Percentiles rank a stretch among this genome's conserved stretches.
phyloP scores from a whole-genome alignment of 2,113 vertebrate genomes.

The Percopsis transmontana region DNA sequence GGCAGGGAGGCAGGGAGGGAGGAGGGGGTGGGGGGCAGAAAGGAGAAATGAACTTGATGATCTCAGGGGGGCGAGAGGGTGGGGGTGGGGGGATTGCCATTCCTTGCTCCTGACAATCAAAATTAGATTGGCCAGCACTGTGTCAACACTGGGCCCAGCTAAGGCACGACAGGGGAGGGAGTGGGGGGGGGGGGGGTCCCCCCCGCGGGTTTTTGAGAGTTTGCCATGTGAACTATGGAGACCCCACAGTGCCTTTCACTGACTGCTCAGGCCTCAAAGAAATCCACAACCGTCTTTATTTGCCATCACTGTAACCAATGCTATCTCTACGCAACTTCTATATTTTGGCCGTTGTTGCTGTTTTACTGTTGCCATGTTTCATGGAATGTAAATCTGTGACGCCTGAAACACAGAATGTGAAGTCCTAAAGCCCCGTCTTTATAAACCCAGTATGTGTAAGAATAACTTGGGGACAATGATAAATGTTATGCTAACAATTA shows the following conservation, averaged over 20 bases:
- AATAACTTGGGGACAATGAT: too few relatives aligned
- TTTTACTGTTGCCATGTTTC: constrained; percentile 13
- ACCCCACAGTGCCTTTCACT: constrained; percentile 82
- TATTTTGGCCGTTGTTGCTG: constrained; percentile 47
- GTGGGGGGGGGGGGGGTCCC: constrained; percentile 61
- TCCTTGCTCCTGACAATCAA: constrained; percentile 78
- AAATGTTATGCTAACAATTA: too few relatives aligned
- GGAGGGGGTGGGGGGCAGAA: neutral
- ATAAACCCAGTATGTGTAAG: too few relatives aligned
- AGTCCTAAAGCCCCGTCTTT: too few relatives aligned
- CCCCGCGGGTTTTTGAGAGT: constrained; percentile 73
- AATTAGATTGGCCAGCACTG: constrained; percentile 82
- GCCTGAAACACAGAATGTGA: neutral
- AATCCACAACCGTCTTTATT: constrained; percentile 66
- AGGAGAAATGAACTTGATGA: constrained; percentile 82
- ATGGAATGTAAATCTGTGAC: constrained; percentile 10
- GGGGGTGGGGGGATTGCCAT: constrained; percentile 70
- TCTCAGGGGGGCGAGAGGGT: constrained; percentile 66
- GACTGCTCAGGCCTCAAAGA: constrained; percentile 74
- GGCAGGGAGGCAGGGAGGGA: constrained; percentile 30
- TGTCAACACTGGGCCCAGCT: constrained; percentile 78
- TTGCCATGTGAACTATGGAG: constrained; percentile 82
- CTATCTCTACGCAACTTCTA: constrained; percentile 49
- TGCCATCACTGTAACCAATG: constrained; percentile 70
- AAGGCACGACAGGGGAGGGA: constrained; percentile 73